phyloP scores from a whole-genome alignment of 2,113 vertebrate genomes.

The Progne subis region DNA sequence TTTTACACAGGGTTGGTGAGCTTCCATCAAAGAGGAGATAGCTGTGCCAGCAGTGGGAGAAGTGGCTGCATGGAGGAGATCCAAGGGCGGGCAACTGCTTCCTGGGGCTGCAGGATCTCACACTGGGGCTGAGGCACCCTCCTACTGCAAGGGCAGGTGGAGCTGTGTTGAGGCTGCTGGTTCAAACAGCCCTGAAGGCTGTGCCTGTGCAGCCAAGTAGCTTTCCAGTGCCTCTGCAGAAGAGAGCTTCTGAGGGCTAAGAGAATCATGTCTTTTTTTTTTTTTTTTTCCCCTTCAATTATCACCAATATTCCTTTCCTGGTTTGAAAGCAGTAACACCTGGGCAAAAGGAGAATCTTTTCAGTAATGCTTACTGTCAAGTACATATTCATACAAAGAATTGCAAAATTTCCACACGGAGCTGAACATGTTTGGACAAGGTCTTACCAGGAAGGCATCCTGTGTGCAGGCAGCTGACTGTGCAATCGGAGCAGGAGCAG shows the following conservation, averaged over 20 bases:
- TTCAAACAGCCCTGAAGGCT: background rate
- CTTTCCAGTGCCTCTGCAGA: background rate
- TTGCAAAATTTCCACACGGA: background rate
- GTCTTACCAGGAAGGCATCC: background rate
- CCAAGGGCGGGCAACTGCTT: background rate
- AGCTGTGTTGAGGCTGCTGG: background rate
- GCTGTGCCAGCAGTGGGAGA: background rate
- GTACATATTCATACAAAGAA: background rate
- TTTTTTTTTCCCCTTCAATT: background rate
- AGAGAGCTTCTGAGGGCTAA: background rate
- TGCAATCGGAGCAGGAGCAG: background rate
- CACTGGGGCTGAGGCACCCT: background rate
- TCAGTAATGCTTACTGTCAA: background rate
- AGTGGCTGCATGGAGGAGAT: background rate
- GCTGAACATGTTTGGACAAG: background rate
- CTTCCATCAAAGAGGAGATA: background rate
- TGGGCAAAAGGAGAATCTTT: background rate
- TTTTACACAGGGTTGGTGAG: background rate
- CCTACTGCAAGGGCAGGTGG: background rate
- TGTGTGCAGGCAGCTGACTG: background rate
- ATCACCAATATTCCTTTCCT: background rate
- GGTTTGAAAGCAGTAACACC: background rate
- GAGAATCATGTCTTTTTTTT: fast-evolving
- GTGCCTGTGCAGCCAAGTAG: background rate
- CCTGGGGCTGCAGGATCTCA: background rate